phyloP scores from a whole-genome alignment of 1,140 invertebrate genomes.

The Solenopsis fugax region DNA sequence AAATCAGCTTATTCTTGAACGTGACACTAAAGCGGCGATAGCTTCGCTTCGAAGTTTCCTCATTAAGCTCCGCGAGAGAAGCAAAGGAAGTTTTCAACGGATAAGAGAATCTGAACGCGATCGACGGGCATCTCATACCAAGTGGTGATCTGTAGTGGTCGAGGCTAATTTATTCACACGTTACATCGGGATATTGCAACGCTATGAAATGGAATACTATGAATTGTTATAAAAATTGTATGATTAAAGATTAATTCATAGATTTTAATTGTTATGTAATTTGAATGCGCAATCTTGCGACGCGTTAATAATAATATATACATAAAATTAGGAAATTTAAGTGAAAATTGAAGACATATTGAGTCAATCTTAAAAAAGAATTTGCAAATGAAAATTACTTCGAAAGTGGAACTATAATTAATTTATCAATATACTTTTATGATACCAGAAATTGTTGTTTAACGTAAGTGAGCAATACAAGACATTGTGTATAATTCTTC shows the following conservation, averaged over 20 bases:
- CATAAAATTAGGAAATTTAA: neutral
- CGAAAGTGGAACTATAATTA: neutral
- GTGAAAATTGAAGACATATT: neutral
- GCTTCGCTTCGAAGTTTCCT: slow-evolving; percentile 66
- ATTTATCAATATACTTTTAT: neutral
- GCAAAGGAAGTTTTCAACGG: slow-evolving; percentile 52
- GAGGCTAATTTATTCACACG: slow-evolving; percentile 40
- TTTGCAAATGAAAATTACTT: neutral
- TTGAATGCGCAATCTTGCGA: neutral
- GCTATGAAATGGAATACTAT: neutral
- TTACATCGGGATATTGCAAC: neutral
- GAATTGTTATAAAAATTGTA: neutral
- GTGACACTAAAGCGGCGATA: slow-evolving; percentile 49
- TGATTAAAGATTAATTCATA: slow-evolving; percentile 8
- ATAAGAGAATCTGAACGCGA: slow-evolving; percentile 53
- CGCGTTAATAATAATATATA: too few relatives aligned
- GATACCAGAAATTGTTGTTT: neutral
- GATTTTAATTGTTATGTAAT: neutral
- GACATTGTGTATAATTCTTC: slow-evolving; percentile 13
- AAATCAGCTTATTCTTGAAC: slow-evolving; percentile 50
- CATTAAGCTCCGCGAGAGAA: slow-evolving; percentile 60
- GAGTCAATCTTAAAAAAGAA: neutral
- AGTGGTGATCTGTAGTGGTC: slow-evolving; percentile 33
- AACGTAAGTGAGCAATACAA: neutral
- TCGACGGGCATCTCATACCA: slow-evolving; percentile 56